phyloP scores from a whole-genome alignment of 2,888 invertebrate genomes.

The Andrena fulva region DNA sequence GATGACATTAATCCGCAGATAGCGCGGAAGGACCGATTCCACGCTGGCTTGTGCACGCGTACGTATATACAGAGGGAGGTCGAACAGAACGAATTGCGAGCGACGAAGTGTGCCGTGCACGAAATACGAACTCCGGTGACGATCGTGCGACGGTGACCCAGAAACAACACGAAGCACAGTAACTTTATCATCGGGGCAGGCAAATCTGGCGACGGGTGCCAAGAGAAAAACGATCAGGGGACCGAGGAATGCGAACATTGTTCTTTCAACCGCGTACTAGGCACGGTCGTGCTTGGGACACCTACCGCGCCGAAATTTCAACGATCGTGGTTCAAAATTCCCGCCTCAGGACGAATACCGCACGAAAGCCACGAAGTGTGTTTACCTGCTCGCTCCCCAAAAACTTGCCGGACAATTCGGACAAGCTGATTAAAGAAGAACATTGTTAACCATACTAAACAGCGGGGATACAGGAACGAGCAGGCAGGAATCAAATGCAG shows the following conservation, averaged over 20 bases:
- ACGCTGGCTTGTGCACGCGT: background rate
- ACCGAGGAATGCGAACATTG: slow-evolving; percentile 55
- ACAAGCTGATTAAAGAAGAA: background rate
- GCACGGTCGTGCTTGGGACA: background rate
- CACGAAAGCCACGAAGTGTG: background rate
- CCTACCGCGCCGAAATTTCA: background rate
- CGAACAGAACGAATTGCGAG: slow-evolving; percentile 8
- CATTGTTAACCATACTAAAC: background rate
- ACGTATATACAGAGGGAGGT: background rate
- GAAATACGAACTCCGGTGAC: slow-evolving; percentile 18
- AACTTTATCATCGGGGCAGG: slow-evolving; percentile 44
- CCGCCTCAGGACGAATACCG: background rate
- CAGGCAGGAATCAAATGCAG: background rate
- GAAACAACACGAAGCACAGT: slow-evolving; percentile 46
- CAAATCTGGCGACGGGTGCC: slow-evolving; percentile 49
- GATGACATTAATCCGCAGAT: slow-evolving; percentile 9
- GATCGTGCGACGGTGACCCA: slow-evolving; percentile 47
- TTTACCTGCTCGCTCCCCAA: background rate
- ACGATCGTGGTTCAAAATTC: slow-evolving; percentile 20
- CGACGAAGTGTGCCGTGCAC: slow-evolving; percentile 26
- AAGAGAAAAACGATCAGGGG: slow-evolving; percentile 38
- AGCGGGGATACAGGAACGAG: background rate
- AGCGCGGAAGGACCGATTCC: background rate
- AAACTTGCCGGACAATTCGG: background rate
- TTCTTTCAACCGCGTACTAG: slow-evolving; percentile 33